Percentiles rank a stretch among this genome's conserved stretches.
phyloP scores from a whole-genome alignment of 2,113 vertebrate genomes.

The Mobula birostris region DNA sequence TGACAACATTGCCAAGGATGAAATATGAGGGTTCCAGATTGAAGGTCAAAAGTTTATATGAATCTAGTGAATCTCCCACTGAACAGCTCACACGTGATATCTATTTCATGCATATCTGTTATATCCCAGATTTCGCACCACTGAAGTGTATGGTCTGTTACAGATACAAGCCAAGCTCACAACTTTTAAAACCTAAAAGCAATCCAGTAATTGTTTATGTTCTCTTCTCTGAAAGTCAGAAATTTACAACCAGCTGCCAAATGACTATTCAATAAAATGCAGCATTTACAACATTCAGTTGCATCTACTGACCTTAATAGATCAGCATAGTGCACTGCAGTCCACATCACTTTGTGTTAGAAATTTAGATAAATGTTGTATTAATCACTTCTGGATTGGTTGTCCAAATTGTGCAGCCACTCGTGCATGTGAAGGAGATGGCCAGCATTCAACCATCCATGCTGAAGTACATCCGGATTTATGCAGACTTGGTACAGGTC shows the following conservation, averaged over 20 bases:
- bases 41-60: not conserved
- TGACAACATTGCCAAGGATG: not conserved
- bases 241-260: not conserved
- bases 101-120: not conserved
- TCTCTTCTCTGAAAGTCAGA: not conserved
- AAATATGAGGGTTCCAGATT: not conserved
- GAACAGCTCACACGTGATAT: not conserved
- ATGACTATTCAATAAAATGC: not conserved
- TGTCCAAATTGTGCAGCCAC: too few species aligned
- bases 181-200: not conserved
- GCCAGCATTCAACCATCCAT: too few species aligned
- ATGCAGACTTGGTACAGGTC: too few species aligned
- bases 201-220: not conserved
- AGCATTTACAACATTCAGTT: not conserved
- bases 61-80: not conserved
- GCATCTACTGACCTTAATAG: conserved; percentile 5
- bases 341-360: not conserved
- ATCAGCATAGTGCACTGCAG: not conserved
- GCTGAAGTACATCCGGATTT: too few species aligned
- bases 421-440: too few species aligned
- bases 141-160: not conserved
- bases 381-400: not conserved
- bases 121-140: not conserved
- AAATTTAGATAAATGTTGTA: not conserved
- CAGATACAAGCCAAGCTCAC: not conserved